These are phyloP conservation scores for Theristicus caerulescens DNA, from an alignment of 2,113 vertebrate species.

Conservation along the genomic window DNA sequence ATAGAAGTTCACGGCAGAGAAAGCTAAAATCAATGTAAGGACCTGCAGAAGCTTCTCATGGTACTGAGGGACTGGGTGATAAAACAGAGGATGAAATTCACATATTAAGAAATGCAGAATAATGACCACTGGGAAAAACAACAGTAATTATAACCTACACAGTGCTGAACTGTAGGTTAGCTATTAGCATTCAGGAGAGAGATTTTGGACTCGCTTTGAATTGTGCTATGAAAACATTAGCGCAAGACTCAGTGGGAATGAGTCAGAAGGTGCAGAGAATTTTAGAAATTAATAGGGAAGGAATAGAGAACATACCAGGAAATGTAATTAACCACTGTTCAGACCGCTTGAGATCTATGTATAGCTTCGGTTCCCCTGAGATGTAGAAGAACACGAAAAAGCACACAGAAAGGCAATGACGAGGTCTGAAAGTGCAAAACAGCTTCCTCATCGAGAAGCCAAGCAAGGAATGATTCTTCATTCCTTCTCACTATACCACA, in stretches of 20 bases:
- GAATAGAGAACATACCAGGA: conserved; percentile 15
- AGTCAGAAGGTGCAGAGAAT: conserved; percentile 53
- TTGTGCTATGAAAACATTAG: conserved; percentile 43
- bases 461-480: background rate
- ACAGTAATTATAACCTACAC: conserved; percentile 32
- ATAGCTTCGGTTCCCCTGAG: background rate
- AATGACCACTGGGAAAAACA: conserved; percentile 38
- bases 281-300: conserved; percentile 41
- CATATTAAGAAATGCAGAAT: conserved; percentile 10
- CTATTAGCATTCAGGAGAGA: conserved; percentile 53
- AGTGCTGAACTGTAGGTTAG: conserved; percentile 25
- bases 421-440: background rate
- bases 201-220: conserved; percentile 19
- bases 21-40: background rate
- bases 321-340: conserved; percentile 48
- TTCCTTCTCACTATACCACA: background rate
- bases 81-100: background rate
- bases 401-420: background rate
- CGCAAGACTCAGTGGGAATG: conserved; percentile 46
- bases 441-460: background rate
- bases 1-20: background rate
- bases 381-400: background rate
- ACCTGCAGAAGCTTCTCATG: background rate
- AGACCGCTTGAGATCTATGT: background rate
- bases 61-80: background rate